Evolutionary conservation across 2,888 invertebrate species (phyloP), one percentile per base, ranked within the genome.

Genomic region (Andrena bicolor): DNA sequence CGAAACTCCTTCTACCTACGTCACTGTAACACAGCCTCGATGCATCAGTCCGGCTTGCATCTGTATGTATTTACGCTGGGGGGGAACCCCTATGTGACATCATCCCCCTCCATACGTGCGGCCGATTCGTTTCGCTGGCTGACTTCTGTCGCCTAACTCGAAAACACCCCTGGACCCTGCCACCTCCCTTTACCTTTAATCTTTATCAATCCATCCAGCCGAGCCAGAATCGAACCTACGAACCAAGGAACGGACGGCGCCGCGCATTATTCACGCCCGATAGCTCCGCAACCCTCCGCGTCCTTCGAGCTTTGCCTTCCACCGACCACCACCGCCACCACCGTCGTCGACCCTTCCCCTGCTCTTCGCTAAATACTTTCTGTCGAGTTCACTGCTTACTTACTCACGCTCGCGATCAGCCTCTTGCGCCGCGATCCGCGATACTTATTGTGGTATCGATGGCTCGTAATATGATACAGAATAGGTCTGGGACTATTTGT

Each of bases 101-200:
- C 91, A 90, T 92, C 91, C 91, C 92, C 90, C 91, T 88, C 87
- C 86, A 83, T 74, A 76, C 83, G 81, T 77, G 79, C 84, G 80
- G 80, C 85, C 87, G 89, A 90, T 92, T 92, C 93, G 93, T 92
- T 92, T 93, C 93, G 92, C 92, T 91, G 92, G 92, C 89, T 93
- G 93, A 93, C 93, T 93, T 93, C 93, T 93, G 93, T 93, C 93
- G 92, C 93, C 93, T 92, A 90, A 91, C 90, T 93, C 91, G 88
- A 89, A 90, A 90, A 87, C 88, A 90, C 90, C 89, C 88, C 82
- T 86, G 74, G 87, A 85, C 84, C 81, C 80, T 86, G 86, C 80
- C 86, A 84, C 81, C 88, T 89, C 87, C 86, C 84, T 89, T 92
- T 91, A 93, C 93, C 93, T 93, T 93, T 93, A 93, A 93, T 93